Evolutionary conservation across 2,797 vertebrate genomes (phyloP).

Genomic region (Phalanger gymnotis): DNA sequence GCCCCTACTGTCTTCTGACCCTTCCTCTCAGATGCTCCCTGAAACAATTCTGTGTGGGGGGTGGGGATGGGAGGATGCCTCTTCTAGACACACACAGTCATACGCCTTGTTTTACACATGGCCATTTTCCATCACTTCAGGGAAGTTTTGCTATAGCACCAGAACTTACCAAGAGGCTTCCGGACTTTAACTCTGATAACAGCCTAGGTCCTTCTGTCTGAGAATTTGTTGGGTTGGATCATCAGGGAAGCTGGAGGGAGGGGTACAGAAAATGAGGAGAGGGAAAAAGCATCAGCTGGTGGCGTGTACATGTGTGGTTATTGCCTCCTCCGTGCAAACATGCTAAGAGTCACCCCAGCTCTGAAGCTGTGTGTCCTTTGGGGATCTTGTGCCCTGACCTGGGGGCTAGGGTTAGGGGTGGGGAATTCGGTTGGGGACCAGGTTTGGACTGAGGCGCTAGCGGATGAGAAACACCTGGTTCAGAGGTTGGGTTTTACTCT

Average conservation of each 20-base stretch:
- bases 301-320: background rate
- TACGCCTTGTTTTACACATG: background rate
- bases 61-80: background rate
- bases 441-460: background rate
- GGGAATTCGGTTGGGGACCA: no score
- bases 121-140: background rate
- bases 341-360: background rate
- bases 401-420: background rate
- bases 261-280: background rate
- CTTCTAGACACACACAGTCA: background rate
- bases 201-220: background rate
- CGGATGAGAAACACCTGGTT: background rate
- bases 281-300: background rate
- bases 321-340: background rate
- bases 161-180: background rate
- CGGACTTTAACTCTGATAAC: background rate
- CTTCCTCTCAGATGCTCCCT: background rate
- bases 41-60: background rate
- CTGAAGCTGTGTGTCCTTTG: background rate
- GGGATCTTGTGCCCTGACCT: background rate
- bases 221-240: background rate
- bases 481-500: background rate
- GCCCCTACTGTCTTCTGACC: background rate
- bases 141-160: background rate
- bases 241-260: background rate